Evolutionary conservation across 1,140 invertebrate species (phyloP).

Genomic region (Leucophenga varia): DNA sequence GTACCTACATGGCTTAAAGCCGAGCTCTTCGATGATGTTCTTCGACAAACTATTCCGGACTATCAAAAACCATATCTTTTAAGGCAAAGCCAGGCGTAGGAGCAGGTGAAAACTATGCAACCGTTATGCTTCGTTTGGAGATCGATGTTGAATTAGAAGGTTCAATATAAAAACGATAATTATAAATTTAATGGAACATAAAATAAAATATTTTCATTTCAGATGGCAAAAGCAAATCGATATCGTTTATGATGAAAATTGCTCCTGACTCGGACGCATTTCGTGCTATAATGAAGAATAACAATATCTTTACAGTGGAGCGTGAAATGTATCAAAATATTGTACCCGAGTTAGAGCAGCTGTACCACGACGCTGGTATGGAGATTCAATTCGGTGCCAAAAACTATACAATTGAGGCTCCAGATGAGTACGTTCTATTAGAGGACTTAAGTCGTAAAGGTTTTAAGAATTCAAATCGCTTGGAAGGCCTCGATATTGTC

Average conservation of each 20-base stretch:
- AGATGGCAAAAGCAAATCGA: constrained; percentile 2
- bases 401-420: constrained; percentile 3
- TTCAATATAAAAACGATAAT: neutral
- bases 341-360: constrained; percentile 12
- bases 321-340: constrained; percentile 6
- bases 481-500: constrained; percentile 56
- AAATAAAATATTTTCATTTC: constrained; percentile 5
- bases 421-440: constrained; percentile 32
- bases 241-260: constrained; percentile 15
- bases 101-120: constrained; percentile 15
- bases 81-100: constrained; percentile 2
- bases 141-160: constrained; percentile 16
- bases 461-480: constrained; percentile 59
- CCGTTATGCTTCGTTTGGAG: constrained; percentile 7
- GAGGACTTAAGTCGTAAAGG: constrained; percentile 58
- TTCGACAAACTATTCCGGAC: constrained; percentile 2
- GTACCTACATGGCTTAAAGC: constrained; percentile 7
- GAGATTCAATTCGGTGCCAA: constrained; percentile 10
- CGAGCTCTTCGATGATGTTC: constrained; percentile 2
- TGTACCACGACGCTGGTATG: constrained; percentile 31
- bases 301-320: constrained; percentile 12
- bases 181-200: constrained; percentile 1
- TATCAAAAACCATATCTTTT: constrained; percentile 10
- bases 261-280: constrained; percentile 7
- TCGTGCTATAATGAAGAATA: constrained; percentile 1